A percentile compares a stretch with the other conserved stretches of the same genome.
These are phyloP conservation scores for Spondyliosoma cantharus DNA, from an alignment of 2,797 vertebrate species.

Conservation along the genomic window DNA sequence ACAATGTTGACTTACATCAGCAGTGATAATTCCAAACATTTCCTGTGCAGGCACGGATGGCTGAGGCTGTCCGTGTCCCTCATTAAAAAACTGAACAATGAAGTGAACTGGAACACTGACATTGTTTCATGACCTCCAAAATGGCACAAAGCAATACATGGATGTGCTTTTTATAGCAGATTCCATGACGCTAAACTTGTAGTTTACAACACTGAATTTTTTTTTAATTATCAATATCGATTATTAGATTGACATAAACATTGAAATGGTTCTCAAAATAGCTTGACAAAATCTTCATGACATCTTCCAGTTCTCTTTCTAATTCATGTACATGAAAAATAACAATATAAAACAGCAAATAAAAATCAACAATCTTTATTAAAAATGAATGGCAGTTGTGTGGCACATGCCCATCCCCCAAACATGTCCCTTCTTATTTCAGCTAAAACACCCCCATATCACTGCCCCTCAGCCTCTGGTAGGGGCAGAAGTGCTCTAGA, in stretches of 20 bases:
- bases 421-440: background rate
- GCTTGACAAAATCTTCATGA: background rate
- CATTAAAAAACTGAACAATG: background rate
- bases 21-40: background rate
- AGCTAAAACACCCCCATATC: constrained; percentile 22
- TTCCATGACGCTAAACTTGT: background rate
- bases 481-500: constrained; percentile 74
- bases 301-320: background rate
- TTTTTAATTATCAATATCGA: background rate
- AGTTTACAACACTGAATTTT: background rate
- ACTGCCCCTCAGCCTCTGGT: constrained; percentile 75
- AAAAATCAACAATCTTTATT: constrained; percentile 41
- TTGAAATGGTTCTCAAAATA: background rate
- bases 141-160: background rate
- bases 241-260: background rate
- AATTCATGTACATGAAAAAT: background rate
- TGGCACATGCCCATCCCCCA: background rate
- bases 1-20: background rate
- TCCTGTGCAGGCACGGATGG: constrained; percentile 1
- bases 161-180: background rate
- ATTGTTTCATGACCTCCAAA: background rate
- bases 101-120: background rate
- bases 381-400: constrained; percentile 28
- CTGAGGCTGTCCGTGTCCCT: background rate
- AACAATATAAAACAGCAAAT: background rate